A percentile compares a stretch with the other conserved stretches of the same genome.
Evolutionary conservation across 2,113 vertebrate species (phyloP).

Genomic region (Stigmatopora nigra): DNA sequence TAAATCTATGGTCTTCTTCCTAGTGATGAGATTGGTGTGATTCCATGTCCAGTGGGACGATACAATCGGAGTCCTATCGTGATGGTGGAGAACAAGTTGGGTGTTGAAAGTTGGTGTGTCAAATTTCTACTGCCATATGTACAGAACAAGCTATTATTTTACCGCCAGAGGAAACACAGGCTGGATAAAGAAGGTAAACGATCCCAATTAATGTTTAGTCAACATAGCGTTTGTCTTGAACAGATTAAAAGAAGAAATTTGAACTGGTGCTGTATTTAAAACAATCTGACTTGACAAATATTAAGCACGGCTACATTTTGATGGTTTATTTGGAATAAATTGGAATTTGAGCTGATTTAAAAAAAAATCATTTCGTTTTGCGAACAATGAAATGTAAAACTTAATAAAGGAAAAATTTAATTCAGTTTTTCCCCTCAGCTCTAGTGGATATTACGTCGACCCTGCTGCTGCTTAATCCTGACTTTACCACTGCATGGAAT

Average conservation of each 20-base stretch:
- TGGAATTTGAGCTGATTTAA: too few species aligned
- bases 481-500: slow-evolving; percentile 97
- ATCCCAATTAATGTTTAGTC: background rate
- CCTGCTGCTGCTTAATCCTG: slow-evolving; percentile 87
- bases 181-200: slow-evolving; percentile 85
- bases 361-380: too few species aligned
- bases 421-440: slow-evolving; percentile 71
- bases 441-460: slow-evolving; percentile 91
- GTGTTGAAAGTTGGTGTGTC: slow-evolving; percentile 97
- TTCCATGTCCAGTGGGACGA: slow-evolving; percentile 91
- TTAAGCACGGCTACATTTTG: background rate
- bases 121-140: slow-evolving; percentile 95
- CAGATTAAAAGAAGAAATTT: background rate
- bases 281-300: background rate
- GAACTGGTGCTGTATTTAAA: background rate
- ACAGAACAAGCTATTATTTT: slow-evolving; percentile 90
- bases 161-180: slow-evolving; percentile 87
- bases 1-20: background rate
- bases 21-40: slow-evolving; percentile 97
- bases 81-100: slow-evolving; percentile 91
- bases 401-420: too few species aligned
- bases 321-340: background rate
- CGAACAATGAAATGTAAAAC: too few species aligned
- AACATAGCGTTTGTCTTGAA: background rate
- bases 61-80: slow-evolving; percentile 96